phyloP scores from a whole-genome alignment of 2,797 vertebrate genomes.

The Jordanella pulchra region DNA sequence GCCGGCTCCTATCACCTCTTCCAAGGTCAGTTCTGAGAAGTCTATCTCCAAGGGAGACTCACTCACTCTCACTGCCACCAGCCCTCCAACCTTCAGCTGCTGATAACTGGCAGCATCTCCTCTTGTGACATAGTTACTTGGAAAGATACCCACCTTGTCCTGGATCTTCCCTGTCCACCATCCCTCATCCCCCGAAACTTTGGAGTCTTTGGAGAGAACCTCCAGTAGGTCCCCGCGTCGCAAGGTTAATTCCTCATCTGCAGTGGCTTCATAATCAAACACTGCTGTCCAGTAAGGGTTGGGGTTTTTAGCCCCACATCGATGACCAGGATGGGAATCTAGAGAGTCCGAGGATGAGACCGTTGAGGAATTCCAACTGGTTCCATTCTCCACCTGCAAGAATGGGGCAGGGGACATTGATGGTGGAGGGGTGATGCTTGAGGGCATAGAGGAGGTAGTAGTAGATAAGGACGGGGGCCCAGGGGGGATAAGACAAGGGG shows the following conservation, averaged over 20 bases:
- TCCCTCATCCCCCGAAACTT: conserved; percentile 91
- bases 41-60: conserved; percentile 86
- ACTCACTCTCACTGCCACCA: conserved; percentile 73
- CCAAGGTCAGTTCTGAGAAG: conserved; percentile 86
- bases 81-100: conserved; percentile 72
- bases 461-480: conserved; percentile 62
- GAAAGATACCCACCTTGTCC: conserved; percentile 92
- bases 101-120: conserved; percentile 73
- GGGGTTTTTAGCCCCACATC: conserved; percentile 59
- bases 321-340: conserved; percentile 74
- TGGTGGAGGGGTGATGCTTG: conserved; percentile 68
- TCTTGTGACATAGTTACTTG: conserved; percentile 89
- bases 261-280: conserved; percentile 91
- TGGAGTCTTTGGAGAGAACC: conserved; percentile 91
- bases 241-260: conserved; percentile 90
- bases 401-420: conserved; percentile 59
- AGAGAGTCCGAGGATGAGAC: conserved; percentile 75
- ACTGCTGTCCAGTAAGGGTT: conserved; percentile 89
- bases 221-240: conserved; percentile 87
- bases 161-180: conserved; percentile 94
- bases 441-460: conserved; percentile 62
- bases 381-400: conserved; percentile 77
- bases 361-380: conserved; percentile 80
- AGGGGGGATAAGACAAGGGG: conserved; percentile 70
- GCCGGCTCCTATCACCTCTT: conserved; percentile 91